These are phyloP conservation scores for Smithornis capensis DNA, from an alignment of 2,113 vertebrate species.

Conservation along the genomic window DNA sequence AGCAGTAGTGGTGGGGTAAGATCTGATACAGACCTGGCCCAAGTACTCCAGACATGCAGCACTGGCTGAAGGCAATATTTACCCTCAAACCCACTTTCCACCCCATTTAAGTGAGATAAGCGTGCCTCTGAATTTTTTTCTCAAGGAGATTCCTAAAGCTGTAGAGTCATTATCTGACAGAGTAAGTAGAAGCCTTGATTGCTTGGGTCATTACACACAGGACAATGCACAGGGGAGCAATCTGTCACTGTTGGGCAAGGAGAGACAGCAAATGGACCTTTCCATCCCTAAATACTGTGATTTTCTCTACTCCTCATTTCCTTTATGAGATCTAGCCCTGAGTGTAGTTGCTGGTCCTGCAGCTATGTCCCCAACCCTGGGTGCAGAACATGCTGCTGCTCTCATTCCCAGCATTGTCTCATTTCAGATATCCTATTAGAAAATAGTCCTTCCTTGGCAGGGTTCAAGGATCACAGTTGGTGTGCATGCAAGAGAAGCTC, in stretches of 20 bases:
- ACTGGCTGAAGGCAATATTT: neutral
- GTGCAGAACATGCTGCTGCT: neutral
- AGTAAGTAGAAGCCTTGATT: neutral
- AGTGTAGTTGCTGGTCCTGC: neutral
- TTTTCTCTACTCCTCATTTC: slow-evolving; percentile 47
- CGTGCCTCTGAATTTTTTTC: neutral
- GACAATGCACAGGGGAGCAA: neutral
- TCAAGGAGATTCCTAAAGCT: neutral
- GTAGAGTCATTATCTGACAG: neutral
- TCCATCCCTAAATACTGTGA: neutral
- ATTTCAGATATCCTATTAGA: neutral
- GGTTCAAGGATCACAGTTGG: neutral
- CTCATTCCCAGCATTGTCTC: neutral
- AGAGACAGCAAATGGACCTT: slow-evolving; percentile 29
- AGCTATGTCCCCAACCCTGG: neutral
- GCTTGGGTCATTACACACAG: slow-evolving; percentile 25
- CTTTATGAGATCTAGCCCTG: neutral
- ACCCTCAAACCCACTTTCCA: neutral
- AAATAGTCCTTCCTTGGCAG: neutral
- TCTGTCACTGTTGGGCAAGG: neutral
- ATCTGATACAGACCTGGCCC: neutral
- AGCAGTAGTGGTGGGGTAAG: neutral
- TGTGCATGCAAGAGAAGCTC: neutral
- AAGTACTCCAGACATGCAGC: neutral
- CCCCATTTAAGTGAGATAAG: neutral